A percentile compares a stretch with the other conserved stretches of the same genome.
Conservation (phyloP, 2,797 vertebrate genomes). For the Gobionotothen gibberifrons region DNA sequence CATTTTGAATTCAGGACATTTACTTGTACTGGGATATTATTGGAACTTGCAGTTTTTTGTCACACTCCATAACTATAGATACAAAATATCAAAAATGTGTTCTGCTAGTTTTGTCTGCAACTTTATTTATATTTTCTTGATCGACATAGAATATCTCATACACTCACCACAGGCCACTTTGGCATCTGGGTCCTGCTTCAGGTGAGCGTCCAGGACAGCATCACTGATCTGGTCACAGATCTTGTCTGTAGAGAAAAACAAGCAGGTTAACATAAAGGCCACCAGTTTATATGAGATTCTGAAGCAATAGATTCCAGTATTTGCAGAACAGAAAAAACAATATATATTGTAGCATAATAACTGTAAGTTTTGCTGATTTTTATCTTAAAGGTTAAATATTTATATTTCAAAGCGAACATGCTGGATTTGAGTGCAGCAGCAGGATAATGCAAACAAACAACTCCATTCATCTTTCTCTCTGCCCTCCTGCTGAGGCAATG, state of each 20-base stretch:
- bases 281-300: not conserved
- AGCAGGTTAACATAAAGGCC: not conserved
- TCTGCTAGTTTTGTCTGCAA: too few relatives aligned
- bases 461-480: slow-evolving; percentile 40
- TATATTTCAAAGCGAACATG: slow-evolving; percentile 24
- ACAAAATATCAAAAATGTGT: too few relatives aligned
- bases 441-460: slow-evolving; percentile 52
- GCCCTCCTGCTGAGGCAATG: slow-evolving; percentile 66
- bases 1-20: too few relatives aligned
- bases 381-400: not conserved
- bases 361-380: not conserved
- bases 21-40: too few relatives aligned
- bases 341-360: not conserved
- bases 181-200: slow-evolving; percentile 95
- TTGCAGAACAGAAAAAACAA: not conserved
- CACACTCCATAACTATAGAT: too few relatives aligned
- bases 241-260: slow-evolving; percentile 88
- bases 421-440: slow-evolving; percentile 28
- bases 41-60: too few relatives aligned
- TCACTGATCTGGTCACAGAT: slow-evolving; percentile 99
- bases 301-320: not conserved
- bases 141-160: too few relatives aligned
- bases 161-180: slow-evolving; percentile 96
- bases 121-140: too few relatives aligned
- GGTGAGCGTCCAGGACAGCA: slow-evolving; percentile 95